phyloP scores from a whole-genome alignment of 2,113 vertebrate genomes.

The Paradisaea rubra region DNA sequence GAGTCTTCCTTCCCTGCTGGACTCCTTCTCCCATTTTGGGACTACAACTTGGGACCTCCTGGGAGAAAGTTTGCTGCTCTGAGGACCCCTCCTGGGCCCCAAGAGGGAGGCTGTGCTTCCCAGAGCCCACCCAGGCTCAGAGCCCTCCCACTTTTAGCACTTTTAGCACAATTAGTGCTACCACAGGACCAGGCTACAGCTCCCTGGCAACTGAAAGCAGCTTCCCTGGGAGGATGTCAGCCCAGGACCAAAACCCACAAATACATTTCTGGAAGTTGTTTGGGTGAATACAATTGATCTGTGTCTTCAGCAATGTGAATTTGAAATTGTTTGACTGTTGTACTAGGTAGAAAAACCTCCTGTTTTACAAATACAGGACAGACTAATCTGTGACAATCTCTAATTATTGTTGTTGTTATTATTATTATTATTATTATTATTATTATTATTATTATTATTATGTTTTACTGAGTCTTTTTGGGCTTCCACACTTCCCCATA shows the following conservation, averaged over 20 bases:
- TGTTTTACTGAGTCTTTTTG: not conserved
- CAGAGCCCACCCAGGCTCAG: not conserved
- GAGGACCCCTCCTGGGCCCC: not conserved
- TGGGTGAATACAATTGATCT: not conserved
- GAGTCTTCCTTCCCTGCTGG: not conserved
- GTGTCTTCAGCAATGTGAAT: slow-evolving; percentile 17
- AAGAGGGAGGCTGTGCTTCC: not conserved
- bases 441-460: not conserved
- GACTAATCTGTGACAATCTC: not conserved
- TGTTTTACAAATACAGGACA: not conserved
- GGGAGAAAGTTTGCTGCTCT: not conserved
- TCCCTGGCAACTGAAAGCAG: not conserved
- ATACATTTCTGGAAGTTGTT: slow-evolving; percentile 19
- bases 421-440: not conserved
- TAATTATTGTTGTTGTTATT: not conserved
- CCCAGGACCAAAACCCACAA: slow-evolving; percentile 9
- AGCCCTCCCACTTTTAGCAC: not conserved
- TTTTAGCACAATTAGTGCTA: not conserved
- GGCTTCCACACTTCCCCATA: not conserved
- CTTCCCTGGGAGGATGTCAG: not conserved
- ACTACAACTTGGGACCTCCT: not conserved
- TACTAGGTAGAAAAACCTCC: not conserved
- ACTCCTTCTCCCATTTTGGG: not conserved
- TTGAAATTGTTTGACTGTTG: not conserved
- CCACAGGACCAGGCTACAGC: not conserved